A percentile compares a stretch with the other conserved stretches of the same genome.
These are phyloP conservation scores for Phylloscopus trochiloides DNA, from an alignment of 2,113 vertebrate species.

Conservation along the genomic window DNA sequence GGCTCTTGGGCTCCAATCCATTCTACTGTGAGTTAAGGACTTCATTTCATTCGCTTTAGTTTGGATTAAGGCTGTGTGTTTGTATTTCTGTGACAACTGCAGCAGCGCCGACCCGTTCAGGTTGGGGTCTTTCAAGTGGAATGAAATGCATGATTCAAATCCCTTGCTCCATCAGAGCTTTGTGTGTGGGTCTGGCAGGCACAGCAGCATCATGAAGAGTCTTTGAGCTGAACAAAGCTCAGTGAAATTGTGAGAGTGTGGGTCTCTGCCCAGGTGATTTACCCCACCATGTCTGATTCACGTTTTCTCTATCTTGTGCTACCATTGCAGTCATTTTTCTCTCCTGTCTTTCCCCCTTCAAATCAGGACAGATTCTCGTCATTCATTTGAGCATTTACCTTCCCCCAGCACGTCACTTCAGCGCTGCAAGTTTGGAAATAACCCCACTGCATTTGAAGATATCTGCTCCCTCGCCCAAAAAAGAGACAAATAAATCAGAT, in stretches of 20 bases:
- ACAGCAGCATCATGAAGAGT: accelerated
- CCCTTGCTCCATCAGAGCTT: neutral
- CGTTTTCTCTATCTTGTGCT: neutral
- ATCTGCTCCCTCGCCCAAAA: neutral
- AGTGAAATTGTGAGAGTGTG: neutral
- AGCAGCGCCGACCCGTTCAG: neutral
- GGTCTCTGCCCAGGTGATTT: neutral
- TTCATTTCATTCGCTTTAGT: neutral
- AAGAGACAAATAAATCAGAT: neutral
- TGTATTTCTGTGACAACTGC: neutral
- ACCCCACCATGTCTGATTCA: accelerated
- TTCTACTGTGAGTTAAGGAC: neutral
- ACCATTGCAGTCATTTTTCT: neutral
- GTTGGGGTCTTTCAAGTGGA: neutral
- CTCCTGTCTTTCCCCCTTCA: neutral
- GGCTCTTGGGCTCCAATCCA: conserved; percentile 13
- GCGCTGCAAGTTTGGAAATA: neutral
- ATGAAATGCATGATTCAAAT: conserved; percentile 6
- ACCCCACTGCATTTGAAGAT: neutral
- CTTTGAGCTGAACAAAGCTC: neutral
- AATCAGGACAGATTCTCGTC: neutral
- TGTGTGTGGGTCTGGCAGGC: neutral
- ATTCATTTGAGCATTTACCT: neutral
- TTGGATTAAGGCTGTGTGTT: neutral
- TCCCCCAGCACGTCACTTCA: neutral